phyloP scores from a whole-genome alignment of 2,888 invertebrate genomes.

The Eupithecia subumbrata region DNA sequence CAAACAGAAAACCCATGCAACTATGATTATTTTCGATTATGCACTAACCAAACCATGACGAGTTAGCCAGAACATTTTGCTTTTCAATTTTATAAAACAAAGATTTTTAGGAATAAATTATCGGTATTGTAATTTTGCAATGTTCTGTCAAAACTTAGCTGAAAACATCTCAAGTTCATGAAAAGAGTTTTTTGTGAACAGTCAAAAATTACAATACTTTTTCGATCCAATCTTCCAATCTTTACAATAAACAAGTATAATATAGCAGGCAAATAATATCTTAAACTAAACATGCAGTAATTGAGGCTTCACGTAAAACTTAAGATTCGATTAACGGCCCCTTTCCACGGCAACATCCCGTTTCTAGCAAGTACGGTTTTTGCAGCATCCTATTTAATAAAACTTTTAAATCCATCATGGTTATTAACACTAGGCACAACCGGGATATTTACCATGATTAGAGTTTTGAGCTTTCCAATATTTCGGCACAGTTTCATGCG shows the following conservation, averaged over 20 bases:
- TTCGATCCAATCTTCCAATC: background rate
- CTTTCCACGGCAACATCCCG: no score
- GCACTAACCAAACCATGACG: background rate
- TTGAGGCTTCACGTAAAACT: background rate
- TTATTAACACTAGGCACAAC: no score
- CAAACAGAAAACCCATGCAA: slow-evolving; percentile 1
- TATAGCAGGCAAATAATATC: background rate
- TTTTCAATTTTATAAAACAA: background rate
- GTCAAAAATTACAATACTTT: background rate
- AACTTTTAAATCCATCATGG: no score
- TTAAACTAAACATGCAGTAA: slow-evolving; percentile 3
- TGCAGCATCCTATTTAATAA: no score
- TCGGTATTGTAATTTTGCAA: background rate
- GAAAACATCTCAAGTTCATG: background rate
- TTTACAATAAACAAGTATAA: background rate
- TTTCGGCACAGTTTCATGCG: no score
- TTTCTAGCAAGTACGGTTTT: no score
- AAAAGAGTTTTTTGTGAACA: background rate
- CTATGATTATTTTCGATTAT: background rate
- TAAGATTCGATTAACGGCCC: no score
- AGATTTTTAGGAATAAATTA: background rate
- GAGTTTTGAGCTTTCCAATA: no score
- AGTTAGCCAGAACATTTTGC: background rate
- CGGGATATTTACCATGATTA: no score
- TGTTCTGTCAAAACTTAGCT: background rate